Conservation (phyloP, 1,140 invertebrate species). For the Bombus soroeensis region DNA sequence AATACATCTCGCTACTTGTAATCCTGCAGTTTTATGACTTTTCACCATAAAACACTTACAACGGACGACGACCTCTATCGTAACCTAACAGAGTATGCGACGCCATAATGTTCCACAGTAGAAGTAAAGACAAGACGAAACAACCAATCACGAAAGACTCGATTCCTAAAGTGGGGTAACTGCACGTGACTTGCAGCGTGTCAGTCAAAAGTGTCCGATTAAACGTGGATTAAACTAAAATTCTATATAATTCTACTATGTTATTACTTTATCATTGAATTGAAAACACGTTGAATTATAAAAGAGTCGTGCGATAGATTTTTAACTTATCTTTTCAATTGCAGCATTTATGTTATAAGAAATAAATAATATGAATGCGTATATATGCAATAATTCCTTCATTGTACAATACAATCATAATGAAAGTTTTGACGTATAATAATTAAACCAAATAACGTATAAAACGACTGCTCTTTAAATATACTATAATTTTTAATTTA, state of each 20-base stretch:
- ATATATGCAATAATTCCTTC: neutral
- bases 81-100: conserved; percentile 22
- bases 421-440: neutral
- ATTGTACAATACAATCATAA: neutral
- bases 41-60: neutral
- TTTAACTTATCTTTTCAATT: neutral
- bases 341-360: neutral
- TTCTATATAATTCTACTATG: conserved; percentile 2
- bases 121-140: conserved; percentile 13
- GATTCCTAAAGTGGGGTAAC: conserved; percentile 37
- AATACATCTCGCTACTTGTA: conserved; percentile 17
- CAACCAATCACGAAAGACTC: conserved; percentile 55
- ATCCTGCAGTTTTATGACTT: conserved; percentile 6
- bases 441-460: neutral
- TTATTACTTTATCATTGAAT: neutral
- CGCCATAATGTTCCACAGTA: conserved; percentile 33
- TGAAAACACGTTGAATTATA: neutral
- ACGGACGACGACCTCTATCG: conserved; percentile 49
- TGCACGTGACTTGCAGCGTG: conserved; percentile 66
- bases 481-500: neutral
- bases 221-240: conserved; percentile 7
- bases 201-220: conserved; percentile 46
- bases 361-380: neutral
- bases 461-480: neutral
- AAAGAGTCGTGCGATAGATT: neutral